These are phyloP conservation scores for Stercorarius parasiticus DNA, from an alignment of 2,113 vertebrate genomes.

Conservation along the genomic window DNA sequence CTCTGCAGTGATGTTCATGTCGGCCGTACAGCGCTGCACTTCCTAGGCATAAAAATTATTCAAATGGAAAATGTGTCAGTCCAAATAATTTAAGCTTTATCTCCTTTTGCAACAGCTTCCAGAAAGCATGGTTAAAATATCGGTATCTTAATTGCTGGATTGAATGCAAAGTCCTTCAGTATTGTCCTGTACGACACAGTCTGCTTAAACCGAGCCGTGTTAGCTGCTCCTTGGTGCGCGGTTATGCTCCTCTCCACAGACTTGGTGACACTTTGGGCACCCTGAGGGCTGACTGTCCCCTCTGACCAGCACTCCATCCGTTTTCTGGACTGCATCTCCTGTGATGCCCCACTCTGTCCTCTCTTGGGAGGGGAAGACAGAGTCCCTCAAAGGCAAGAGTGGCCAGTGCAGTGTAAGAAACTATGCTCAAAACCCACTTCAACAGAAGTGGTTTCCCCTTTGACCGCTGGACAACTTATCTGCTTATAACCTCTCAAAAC, in stretches of 20 bases:
- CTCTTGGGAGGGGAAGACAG: background rate
- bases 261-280: background rate
- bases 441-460: background rate
- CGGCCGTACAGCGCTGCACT: conserved; percentile 92
- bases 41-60: conserved; percentile 78
- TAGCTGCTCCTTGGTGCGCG: background rate
- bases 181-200: background rate
- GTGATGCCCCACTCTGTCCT: background rate
- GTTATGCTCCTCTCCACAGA: background rate
- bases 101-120: background rate
- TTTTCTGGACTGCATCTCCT: background rate
- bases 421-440: background rate
- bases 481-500: conserved; percentile 19
- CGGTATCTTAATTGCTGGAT: background rate
- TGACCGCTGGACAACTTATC: background rate
- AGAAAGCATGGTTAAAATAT: background rate
- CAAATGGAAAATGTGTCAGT: background rate
- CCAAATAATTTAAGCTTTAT: background rate
- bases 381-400: background rate
- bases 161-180: background rate
- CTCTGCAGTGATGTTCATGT: conserved; percentile 98
- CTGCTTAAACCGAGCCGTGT: background rate
- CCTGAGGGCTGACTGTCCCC: background rate
- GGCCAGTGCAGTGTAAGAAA: background rate
- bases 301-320: background rate